Conservation (phyloP, 2,113 vertebrate species). For the Aptenodytes patagonicus region DNA sequence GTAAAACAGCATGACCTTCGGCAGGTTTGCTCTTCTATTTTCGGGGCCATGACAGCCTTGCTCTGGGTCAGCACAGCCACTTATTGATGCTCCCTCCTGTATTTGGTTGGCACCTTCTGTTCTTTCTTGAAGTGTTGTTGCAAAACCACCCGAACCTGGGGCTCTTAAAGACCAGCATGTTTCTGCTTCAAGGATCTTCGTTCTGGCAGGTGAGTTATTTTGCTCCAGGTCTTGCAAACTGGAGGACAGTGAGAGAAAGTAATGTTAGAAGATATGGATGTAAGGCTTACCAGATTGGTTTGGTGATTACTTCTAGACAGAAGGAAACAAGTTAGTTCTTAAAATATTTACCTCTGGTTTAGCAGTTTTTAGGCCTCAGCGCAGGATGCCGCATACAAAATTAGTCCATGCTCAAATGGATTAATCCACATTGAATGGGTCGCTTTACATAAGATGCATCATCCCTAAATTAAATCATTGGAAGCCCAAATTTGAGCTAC, state of each 20-base stretch:
- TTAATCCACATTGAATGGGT: not conserved
- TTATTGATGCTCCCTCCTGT: conserved; percentile 71
- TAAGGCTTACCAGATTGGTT: not conserved
- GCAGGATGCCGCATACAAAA: not conserved
- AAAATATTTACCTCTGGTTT: not conserved
- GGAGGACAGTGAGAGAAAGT: not conserved
- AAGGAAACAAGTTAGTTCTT: not conserved
- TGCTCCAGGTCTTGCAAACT: not conserved
- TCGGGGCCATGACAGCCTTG: conserved; percentile 66
- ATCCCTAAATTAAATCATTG: not conserved
- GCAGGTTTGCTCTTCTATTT: conserved; percentile 80
- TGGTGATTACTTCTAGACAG: not conserved
- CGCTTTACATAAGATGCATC: not conserved
- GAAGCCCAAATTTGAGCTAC: not conserved
- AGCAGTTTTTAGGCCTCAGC: not conserved
- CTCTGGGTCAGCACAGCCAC: conserved; percentile 81
- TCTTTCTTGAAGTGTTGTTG: conserved; percentile 70
- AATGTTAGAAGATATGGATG: accelerated
- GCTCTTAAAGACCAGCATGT: conserved; percentile 62
- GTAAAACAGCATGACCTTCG: not conserved
- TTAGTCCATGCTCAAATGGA: not conserved
- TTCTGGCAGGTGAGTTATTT: conserved; percentile 77
- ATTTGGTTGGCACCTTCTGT: conserved; percentile 61
- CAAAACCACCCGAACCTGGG: conserved; percentile 71
- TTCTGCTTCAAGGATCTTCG: conserved; percentile 80